Percentiles rank a stretch among this genome's conserved stretches.
phyloP scores from a whole-genome alignment of 1,140 invertebrate species.

The Ips nitidus region DNA sequence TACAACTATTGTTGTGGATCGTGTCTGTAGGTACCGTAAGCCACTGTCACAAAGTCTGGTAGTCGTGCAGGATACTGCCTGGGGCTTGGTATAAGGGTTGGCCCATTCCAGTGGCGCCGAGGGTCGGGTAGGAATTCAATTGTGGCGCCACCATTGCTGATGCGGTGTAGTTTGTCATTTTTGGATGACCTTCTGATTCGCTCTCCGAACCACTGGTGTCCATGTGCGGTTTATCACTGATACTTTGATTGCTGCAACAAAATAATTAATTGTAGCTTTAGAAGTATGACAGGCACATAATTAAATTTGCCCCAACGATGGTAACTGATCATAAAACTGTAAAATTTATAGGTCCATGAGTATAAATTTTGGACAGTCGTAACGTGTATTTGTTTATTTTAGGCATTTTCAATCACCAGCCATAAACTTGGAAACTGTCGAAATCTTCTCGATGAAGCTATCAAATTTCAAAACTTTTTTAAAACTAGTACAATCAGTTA shows the following conservation, averaged over 20 bases:
- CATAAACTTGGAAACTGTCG: no score
- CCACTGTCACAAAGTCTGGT: conserved; percentile 54
- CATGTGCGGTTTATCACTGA: conserved; percentile 48
- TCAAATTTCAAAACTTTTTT: no score
- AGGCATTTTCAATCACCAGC: no score
- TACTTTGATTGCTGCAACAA: conserved; percentile 46
- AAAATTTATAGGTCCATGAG: not conserved
- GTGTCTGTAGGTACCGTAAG: conserved; percentile 40
- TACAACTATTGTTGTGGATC: conserved; percentile 28
- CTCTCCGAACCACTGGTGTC: conserved; percentile 52
- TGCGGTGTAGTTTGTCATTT: conserved; percentile 39
- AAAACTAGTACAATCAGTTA: no score
- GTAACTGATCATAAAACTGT: not conserved
- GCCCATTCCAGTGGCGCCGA: conserved; percentile 42
- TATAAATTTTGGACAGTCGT: not conserved
- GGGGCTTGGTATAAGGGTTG: conserved; percentile 50
- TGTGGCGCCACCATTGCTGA: conserved; percentile 41
- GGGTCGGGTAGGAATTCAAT: conserved; percentile 44
- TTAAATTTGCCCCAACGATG: no score
- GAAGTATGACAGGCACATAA: not conserved
- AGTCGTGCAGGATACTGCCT: conserved; percentile 49
- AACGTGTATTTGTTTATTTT: no score
- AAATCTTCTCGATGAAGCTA: no score
- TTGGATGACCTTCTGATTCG: conserved; percentile 46
- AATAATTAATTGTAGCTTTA: conserved; percentile 15